These are phyloP conservation scores for Scomber japonicus DNA, from an alignment of 2,113 vertebrate species.

Conservation along the genomic window DNA sequence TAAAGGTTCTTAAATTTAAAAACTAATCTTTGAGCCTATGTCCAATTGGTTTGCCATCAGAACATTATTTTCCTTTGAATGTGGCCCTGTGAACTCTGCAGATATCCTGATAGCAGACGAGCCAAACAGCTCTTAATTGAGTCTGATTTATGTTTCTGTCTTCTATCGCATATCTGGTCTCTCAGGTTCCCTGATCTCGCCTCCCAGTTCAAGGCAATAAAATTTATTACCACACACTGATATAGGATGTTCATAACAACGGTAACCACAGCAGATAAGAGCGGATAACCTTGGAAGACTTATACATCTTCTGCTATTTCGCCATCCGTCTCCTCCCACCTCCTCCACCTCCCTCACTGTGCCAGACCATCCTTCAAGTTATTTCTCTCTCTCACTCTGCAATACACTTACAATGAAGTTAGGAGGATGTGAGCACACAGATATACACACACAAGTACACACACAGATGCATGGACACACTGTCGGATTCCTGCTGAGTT, in stretches of 20 bases:
- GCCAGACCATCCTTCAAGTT: slow-evolving; percentile 27
- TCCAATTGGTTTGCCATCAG: not conserved
- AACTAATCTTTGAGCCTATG: not conserved
- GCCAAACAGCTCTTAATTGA: slow-evolving; percentile 3
- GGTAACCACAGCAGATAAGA: slow-evolving; percentile 35
- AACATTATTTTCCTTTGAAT: not conserved
- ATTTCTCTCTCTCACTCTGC: slow-evolving; percentile 25
- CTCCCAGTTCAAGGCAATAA: slow-evolving; percentile 25
- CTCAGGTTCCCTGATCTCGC: slow-evolving; percentile 7
- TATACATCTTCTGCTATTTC: slow-evolving; percentile 31
- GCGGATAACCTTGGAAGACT: not conserved
- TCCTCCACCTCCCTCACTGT: slow-evolving; percentile 14
- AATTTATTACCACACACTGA: slow-evolving; percentile 7
- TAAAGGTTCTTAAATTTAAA: not conserved
- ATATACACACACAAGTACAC: slow-evolving; percentile 10
- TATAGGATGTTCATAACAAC: slow-evolving; percentile 7
- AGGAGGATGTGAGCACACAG: not conserved
- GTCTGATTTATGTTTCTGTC: slow-evolving; percentile 16
- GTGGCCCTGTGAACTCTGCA: slow-evolving; percentile 17
- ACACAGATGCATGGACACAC: slow-evolving; percentile 7
- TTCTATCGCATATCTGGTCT: slow-evolving; percentile 41
- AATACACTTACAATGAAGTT: slow-evolving; percentile 27
- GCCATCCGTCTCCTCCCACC: slow-evolving; percentile 11
- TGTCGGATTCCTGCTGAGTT: slow-evolving; percentile 50
- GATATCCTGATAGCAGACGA: not conserved